Evolutionary conservation across 2,888 invertebrate genomes (phyloP), one percentile per base, ranked within the genome.

Genomic region (Chorisops tibialis): DNA sequence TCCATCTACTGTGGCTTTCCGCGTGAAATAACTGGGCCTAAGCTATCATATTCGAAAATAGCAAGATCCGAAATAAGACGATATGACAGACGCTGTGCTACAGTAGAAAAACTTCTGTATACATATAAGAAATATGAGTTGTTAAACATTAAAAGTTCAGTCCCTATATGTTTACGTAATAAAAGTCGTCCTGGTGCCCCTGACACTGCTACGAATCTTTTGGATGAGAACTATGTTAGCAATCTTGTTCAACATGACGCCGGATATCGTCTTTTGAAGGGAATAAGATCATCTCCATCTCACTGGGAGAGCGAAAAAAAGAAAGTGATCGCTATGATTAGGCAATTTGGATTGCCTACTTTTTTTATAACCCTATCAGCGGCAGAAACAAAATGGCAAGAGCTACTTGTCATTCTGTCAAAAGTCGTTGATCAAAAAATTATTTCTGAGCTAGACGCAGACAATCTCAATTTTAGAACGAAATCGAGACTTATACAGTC

Each of bases 221-320:
- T 68, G 4, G 22, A 67, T 45, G 50, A 56, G 14, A 39, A 66
- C 16, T 66, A 61, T 43, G 6, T 70, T 45, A 39, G 66, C 14
- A 67, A 62, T 38, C 38, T 69, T n/a, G 45, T 67, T 30, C 62
- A 65, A 21, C 58, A 50, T 47, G 67, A 68, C 45, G 65, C 49
- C 21, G 66, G 64, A 41, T 67, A 65, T 58, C 41, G 63, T 22
- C 41, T 68, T 24, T 61, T 69, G 49, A 49, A 64, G 22, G 41
- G 65, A 35, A 60, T 69, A 24, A 63, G 67, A 60, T 66, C 39
- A n/a, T 50, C 50, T 16, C 66, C 70, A 58, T 50, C 66, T 6
- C 68, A 69, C 61, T 70, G 71, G 69, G 68, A 68, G 63, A 62
- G 24, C 21, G 67, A 67, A 51, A 67, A 70, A 41, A 69, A 67